Base-by-base conservation (phyloP, 2,797 vertebrate species). In the Pelochelys cantorii region DNA sequence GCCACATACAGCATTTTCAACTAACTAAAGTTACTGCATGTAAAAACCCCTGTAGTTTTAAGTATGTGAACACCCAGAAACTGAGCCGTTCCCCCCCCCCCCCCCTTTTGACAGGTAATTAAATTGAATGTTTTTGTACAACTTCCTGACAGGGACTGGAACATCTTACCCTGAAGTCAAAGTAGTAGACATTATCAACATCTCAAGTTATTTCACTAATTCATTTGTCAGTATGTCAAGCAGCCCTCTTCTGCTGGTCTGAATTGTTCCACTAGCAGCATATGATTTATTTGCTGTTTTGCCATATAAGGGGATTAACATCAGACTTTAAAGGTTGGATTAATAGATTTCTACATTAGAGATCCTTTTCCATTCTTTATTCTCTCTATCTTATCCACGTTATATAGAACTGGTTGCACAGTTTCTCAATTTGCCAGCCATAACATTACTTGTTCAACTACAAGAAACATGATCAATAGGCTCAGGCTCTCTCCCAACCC, bases 121-220 rank as follows among this genome's bases (percentile, higher is more conserved):
- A 59, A 84, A 86, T 13, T 75, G 55, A 89, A 88, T 78, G 31
- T 57, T 94, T 95, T 95, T 92, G 52, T 75, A 89, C 84, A 81
- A 91, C 81, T 95, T 96, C 62, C 71, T 89, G 65, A 78, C 94
- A 54, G 14, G 31, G 34, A 11, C 42, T 82, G 84, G 90, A 94
- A 96, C 79, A 77, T 79, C 89, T 84, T 95, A 92, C 52, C 78
- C 85, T 42, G 60, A 96, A 94, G 91, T 92, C 85, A 93, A 95
- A 93, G 89, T 55, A 82, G 78, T 59, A 93, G 68, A 81, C 65
- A 81, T 92, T 81, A 93, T 87, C 88, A 87, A 56, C 60, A 75
- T 85, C 91, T 95, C 79, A 94, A 88, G 90, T 79, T 90, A 59
- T 91, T 96, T 84, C 71, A 86, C 15, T 90, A 93, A 90, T 84